phyloP scores from a whole-genome alignment of 2,797 vertebrate species.

The Macroramphosus scolopax region DNA sequence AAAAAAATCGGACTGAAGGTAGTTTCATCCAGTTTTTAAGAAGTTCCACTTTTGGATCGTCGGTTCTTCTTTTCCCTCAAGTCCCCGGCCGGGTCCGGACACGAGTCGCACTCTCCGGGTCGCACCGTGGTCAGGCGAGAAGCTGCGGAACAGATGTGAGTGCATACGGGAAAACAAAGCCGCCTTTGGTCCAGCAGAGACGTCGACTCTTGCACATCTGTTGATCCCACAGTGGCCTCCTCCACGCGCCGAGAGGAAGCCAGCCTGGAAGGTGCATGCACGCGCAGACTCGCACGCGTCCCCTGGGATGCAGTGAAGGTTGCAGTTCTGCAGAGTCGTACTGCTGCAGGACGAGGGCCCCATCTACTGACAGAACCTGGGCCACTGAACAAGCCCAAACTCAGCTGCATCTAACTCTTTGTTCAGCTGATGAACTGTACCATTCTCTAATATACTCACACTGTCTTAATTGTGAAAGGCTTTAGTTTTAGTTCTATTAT shows the following conservation, averaged over 20 bases:
- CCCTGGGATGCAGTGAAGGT: not conserved
- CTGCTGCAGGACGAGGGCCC: constrained; percentile 38
- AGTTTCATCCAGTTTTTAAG: constrained; percentile 29
- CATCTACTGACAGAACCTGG: constrained; percentile 57
- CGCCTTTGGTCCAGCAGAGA: constrained; percentile 35
- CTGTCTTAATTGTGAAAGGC: too few relatives aligned
- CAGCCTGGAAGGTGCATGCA: constrained; percentile 3
- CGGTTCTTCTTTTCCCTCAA: constrained; percentile 2
- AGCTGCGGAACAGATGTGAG: constrained; percentile 42
- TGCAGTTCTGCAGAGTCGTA: not conserved
- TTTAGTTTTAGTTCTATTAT: too few relatives aligned
- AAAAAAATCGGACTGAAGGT: not conserved
- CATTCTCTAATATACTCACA: too few relatives aligned
- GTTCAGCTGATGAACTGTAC: too few relatives aligned
- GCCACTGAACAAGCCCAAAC: too few relatives aligned
- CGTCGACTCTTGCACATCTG: constrained; percentile 17
- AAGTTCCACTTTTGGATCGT: not conserved
- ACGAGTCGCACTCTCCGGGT: constrained; percentile 12
- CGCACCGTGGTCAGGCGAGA: constrained; percentile 19
- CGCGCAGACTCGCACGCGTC: constrained; percentile 12
- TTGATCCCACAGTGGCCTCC: constrained; percentile 19
- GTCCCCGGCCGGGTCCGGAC: constrained; percentile 6
- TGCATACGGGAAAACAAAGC: constrained; percentile 29
- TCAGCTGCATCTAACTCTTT: too few relatives aligned
- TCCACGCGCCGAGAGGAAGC: constrained; percentile 16